Conservation (phyloP, 1,140 invertebrate genomes). For the Zaprionus ghesquierei region DNA sequence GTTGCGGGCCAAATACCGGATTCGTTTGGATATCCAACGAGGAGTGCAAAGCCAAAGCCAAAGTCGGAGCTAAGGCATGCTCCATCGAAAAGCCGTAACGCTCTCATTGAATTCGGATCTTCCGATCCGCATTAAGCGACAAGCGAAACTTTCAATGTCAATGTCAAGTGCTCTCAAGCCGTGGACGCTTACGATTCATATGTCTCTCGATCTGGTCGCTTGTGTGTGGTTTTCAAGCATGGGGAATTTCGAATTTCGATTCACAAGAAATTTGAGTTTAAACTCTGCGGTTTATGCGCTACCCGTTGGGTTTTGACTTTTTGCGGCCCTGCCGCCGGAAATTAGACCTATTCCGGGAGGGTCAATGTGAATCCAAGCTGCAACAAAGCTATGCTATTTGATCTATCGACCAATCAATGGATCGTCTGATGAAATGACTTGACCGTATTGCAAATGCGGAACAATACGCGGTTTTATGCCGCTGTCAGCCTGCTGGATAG, state of each 20-base stretch:
- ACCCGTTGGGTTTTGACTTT: constrained; percentile 7
- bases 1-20: constrained; percentile 44
- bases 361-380: constrained; percentile 49
- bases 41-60: constrained; percentile 1
- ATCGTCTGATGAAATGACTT: constrained; percentile 57
- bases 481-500: not conserved
- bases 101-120: constrained; percentile 45
- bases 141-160: constrained; percentile 76
- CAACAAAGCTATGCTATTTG: constrained; percentile 21
- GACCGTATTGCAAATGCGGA: constrained; percentile 30
- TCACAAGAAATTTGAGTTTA: constrained; percentile 47
- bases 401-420: not conserved
- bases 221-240: constrained; percentile 24
- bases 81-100: constrained; percentile 5
- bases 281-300: constrained; percentile 51
- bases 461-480: constrained; percentile 17
- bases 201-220: not conserved
- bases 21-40: constrained; percentile 11
- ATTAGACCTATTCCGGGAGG: constrained; percentile 39
- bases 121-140: constrained; percentile 35
- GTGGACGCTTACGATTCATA: constrained; percentile 16
- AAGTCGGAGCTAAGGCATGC: not conserved
- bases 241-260: not conserved
- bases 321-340: constrained; percentile 61
- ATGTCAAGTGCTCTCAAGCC: constrained; percentile 59